These are phyloP conservation scores for Ramazzottius varieornatus DNA, from an alignment of 2,888 invertebrate species.

Conservation along the genomic window DNA sequence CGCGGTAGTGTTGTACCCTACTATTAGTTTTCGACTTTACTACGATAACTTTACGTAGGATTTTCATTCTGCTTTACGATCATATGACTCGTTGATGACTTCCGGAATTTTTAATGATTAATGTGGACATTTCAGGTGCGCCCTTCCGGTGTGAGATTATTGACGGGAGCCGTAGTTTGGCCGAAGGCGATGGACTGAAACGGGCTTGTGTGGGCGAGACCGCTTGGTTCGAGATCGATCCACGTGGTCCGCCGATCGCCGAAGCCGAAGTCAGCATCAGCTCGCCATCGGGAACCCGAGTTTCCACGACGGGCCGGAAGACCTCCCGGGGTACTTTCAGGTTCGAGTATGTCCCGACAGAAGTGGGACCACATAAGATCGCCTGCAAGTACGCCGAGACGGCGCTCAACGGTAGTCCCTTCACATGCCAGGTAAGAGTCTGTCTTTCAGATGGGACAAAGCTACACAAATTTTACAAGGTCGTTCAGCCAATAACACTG, in stretches of 20 bases:
- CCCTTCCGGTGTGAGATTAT: conserved; percentile 1
- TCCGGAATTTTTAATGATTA: too few species aligned
- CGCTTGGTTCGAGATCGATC: conserved; percentile 26
- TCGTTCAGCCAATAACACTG: too few species aligned
- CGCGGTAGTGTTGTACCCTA: too few species aligned
- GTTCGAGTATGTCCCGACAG: conserved; percentile 46
- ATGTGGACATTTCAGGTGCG: neutral
- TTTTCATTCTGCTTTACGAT: too few species aligned
- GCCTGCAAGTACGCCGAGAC: conserved; percentile 35
- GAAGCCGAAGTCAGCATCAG: conserved; percentile 28
- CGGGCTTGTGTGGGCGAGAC: conserved; percentile 23
- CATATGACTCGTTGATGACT: too few species aligned
- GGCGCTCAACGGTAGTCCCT: conserved; percentile 34
- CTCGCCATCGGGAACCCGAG: conserved; percentile 28
- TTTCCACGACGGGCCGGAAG: conserved; percentile 24
- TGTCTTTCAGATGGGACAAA: too few species aligned
- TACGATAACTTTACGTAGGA: too few species aligned
- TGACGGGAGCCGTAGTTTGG: neutral
- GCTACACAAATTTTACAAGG: too few species aligned
- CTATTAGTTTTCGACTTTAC: too few species aligned
- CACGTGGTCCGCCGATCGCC: conserved; percentile 24
- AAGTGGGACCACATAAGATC: conserved; percentile 46
- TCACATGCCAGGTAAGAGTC: conserved; percentile 41
- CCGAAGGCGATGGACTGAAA: neutral
- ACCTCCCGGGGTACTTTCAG: conserved; percentile 26